phyloP scores from a whole-genome alignment of 2,888 invertebrate species.

The Neocrepidodera transversa region DNA sequence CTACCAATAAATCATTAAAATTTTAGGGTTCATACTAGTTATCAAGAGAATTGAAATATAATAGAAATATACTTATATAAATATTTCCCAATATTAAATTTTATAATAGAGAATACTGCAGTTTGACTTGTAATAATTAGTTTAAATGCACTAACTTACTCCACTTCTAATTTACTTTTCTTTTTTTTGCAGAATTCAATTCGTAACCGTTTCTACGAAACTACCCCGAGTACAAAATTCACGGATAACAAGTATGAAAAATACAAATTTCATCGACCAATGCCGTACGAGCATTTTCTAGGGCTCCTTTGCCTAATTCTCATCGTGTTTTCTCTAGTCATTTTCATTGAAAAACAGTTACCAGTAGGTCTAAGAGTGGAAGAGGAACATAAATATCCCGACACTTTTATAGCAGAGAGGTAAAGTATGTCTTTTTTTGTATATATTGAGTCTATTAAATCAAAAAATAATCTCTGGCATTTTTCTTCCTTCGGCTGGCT shows the following conservation, averaged over 20 bases:
- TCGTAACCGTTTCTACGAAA: slow-evolving; percentile 33
- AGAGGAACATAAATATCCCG: slow-evolving; percentile 57
- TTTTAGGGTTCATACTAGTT: no score
- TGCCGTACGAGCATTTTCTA: slow-evolving; percentile 62
- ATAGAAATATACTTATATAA: no score
- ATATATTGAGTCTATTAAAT: no score
- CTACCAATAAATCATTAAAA: no score
- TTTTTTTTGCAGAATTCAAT: slow-evolving; percentile 24
- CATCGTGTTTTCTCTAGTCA: slow-evolving; percentile 64
- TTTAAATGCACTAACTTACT: no score
- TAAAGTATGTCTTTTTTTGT: neutral
- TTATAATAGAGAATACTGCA: no score
- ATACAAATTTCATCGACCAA: slow-evolving; percentile 54
- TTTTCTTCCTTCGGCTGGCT: no score
- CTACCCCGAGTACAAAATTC: slow-evolving; percentile 24
- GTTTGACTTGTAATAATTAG: no score
- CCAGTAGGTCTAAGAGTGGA: slow-evolving; percentile 64
- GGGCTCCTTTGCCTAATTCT: slow-evolving; percentile 63
- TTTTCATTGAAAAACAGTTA: slow-evolving; percentile 67
- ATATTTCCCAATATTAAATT: no score
- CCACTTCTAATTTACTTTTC: no score
- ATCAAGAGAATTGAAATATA: no score
- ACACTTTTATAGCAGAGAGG: slow-evolving; percentile 67
- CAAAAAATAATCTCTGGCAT: no score
- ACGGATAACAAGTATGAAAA: slow-evolving; percentile 38